A percentile compares a stretch with the other conserved stretches of the same genome.
Evolutionary conservation across 2,888 invertebrate genomes (phyloP).

Genomic region (Acrocera orbiculus): DNA sequence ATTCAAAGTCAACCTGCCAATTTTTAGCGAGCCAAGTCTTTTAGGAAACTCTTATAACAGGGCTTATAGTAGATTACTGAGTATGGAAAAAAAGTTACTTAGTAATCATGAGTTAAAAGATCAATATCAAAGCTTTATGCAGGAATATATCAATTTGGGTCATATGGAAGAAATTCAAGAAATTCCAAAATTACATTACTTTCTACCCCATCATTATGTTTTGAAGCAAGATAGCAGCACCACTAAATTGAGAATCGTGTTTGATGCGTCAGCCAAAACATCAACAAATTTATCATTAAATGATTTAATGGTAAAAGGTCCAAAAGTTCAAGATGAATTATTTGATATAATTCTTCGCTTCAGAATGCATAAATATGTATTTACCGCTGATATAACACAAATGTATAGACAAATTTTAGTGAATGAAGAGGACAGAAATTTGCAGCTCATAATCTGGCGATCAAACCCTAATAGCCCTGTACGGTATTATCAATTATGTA

Average conservation of each 20-base stretch:
- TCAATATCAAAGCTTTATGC: too few species aligned
- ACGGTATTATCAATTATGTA: conserved; percentile 23
- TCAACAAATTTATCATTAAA: not conserved
- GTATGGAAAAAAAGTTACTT: too few species aligned
- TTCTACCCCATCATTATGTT: not conserved
- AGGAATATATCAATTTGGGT: too few species aligned
- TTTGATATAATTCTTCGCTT: not conserved
- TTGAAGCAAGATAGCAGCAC: conserved; percentile 1
- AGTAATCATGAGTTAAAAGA: too few species aligned
- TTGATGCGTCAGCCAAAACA: conserved; percentile 1
- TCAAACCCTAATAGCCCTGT: conserved; percentile 10
- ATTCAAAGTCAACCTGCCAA: too few species aligned
- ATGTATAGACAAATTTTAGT: not conserved
- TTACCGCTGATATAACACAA: not conserved
- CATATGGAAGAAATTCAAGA: too few species aligned
- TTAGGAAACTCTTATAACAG: too few species aligned
- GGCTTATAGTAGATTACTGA: not conserved
- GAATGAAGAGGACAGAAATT: not conserved
- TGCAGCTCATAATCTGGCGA: not conserved
- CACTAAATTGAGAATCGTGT: not conserved
- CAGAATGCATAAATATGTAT: not conserved
- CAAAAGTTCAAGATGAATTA: not conserved
- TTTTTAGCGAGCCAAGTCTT: too few species aligned
- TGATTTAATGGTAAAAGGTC: not conserved
- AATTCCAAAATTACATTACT: too few species aligned